phyloP scores from a whole-genome alignment of 2,797 vertebrate species.

The Champsocephalus gunnari region DNA sequence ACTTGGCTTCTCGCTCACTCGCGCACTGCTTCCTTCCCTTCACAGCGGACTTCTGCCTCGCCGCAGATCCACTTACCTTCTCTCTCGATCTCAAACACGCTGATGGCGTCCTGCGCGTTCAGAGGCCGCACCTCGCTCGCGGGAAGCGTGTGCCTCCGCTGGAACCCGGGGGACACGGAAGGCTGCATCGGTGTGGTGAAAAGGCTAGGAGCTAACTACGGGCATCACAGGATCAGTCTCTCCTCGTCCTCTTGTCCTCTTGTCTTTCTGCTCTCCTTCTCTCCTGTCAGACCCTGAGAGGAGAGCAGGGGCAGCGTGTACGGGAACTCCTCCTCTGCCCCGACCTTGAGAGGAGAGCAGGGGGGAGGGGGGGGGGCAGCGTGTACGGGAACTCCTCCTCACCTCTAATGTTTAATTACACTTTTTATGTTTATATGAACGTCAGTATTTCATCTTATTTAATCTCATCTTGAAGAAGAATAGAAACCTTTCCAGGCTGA shows the following conservation, averaged over 20 bases:
- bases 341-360: no score
- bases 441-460: no score
- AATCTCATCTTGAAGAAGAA: no score
- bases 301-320: conserved; percentile 56
- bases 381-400: no score
- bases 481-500: no score
- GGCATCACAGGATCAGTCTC: conserved; percentile 76
- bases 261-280: conserved; percentile 47
- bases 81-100: conserved; percentile 94
- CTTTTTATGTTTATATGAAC: no score
- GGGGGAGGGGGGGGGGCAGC: no score
- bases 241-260: background rate
- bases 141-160: conserved; percentile 93
- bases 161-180: conserved; percentile 78
- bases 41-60: conserved; percentile 9
- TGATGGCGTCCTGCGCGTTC: conserved; percentile 89
- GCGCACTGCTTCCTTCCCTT: background rate
- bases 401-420: no score
- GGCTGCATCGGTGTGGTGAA: conserved; percentile 82
- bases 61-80: conserved; percentile 85
- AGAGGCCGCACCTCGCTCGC: conserved; percentile 95
- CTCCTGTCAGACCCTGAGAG: conserved; percentile 58
- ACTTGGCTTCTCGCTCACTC: conserved; percentile 24
- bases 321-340: conserved; percentile 41
- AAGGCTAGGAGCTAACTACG: conserved; percentile 76